Evolutionary conservation across 1,140 invertebrate genomes (phyloP).

Genomic region (Carposina sasakii): DNA sequence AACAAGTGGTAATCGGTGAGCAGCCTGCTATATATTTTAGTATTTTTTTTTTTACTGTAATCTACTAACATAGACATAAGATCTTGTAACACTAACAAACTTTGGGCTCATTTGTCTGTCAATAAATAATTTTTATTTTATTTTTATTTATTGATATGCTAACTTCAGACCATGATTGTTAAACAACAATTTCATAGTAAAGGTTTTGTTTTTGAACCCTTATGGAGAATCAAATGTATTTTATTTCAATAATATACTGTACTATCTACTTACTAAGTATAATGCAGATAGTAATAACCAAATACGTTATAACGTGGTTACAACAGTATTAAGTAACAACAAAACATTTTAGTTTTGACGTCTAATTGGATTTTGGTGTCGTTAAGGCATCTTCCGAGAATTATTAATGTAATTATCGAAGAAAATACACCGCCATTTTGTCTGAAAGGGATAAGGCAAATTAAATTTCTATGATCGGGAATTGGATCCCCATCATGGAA

Average conservation of each 20-base stretch:
- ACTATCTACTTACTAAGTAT: not conserved
- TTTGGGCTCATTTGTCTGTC: too few species aligned
- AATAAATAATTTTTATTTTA: too few species aligned
- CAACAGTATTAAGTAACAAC: not conserved
- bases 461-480: conserved; percentile 55
- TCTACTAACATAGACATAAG: too few species aligned
- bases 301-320: not conserved
- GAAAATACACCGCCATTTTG: conserved; percentile 50
- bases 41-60: too few species aligned
- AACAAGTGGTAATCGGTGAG: too few species aligned
- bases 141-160: too few species aligned
- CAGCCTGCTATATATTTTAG: too few species aligned
- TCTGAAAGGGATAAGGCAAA: conserved; percentile 52
- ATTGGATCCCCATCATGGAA: conserved; percentile 44
- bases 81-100: too few species aligned
- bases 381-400: conserved; percentile 48
- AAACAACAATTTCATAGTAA: too few species aligned
- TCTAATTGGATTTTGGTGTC: conserved; percentile 33
- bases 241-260: not conserved
- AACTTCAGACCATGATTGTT: too few species aligned
- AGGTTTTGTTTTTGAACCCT: too few species aligned
- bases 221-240: not conserved
- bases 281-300: not conserved
- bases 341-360: not conserved
- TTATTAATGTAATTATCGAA: conserved; percentile 54